Evolutionary conservation across 64 coral and sea anemone species (phyloP).

Genomic region (Dendronephthya gigantea): DNA sequence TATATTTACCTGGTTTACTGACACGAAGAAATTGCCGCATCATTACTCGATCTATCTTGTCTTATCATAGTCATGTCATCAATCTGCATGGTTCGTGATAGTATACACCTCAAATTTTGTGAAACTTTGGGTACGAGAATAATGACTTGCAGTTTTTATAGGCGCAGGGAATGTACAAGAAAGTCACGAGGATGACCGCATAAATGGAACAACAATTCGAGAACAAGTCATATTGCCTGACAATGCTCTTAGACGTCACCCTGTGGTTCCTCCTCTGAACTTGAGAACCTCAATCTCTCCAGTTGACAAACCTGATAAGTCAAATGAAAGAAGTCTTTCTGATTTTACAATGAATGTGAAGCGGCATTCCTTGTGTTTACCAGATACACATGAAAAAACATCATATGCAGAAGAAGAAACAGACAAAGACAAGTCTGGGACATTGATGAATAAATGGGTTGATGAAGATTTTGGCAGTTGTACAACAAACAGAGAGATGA

Average conservation of each 20-base stretch:
- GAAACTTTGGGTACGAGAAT: too few species aligned
- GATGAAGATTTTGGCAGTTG: not conserved
- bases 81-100: too few species aligned
- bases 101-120: too few species aligned
- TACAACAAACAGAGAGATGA: not conserved
- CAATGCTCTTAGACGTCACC: not conserved
- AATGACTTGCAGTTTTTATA: too few species aligned
- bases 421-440: not conserved
- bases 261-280: not conserved
- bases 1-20: not conserved
- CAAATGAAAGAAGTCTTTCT: not conserved
- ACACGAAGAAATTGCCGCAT: too few species aligned
- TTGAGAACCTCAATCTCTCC: not conserved
- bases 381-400: not conserved
- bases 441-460: not conserved
- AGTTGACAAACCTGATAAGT: not conserved
- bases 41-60: too few species aligned
- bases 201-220: not conserved
- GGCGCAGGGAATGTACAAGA: too few species aligned
- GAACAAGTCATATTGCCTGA: not conserved
- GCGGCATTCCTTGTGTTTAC: not conserved
- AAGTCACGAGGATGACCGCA: not conserved
- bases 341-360: not conserved
- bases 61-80: too few species aligned
- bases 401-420: not conserved